A percentile compares a stretch with the other conserved stretches of the same genome.
Conservation (phyloP, 2,113 vertebrate genomes). For the Hymenochirus boettgeri region DNA sequence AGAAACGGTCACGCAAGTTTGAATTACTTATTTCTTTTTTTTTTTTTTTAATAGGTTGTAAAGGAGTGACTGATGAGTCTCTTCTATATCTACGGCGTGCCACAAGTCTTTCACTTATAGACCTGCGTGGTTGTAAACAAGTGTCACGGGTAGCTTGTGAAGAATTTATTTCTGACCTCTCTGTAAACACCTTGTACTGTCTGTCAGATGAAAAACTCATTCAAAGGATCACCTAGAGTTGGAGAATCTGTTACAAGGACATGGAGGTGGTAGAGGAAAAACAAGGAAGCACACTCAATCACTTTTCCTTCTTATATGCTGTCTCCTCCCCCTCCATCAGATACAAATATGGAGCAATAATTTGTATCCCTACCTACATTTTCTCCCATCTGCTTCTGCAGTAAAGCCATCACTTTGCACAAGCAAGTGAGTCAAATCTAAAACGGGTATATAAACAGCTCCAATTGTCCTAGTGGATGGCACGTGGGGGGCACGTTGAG, state of each 20-base stretch:
- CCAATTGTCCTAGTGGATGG: background rate
- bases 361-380: background rate
- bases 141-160: slow-evolving; percentile 92
- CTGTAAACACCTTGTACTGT: slow-evolving; percentile 93
- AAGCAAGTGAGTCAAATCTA: slow-evolving; percentile 32
- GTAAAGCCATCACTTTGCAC: slow-evolving; percentile 1
- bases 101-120: slow-evolving; percentile 83
- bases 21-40: background rate
- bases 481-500: background rate
- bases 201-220: slow-evolving; percentile 98
- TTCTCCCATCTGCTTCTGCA: background rate
- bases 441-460: slow-evolving; percentile 36
- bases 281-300: background rate
- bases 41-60: slow-evolving; percentile 74
- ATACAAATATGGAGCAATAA: slow-evolving; percentile 34
- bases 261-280: background rate
- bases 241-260: background rate
- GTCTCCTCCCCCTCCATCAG: background rate
- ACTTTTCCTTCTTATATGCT: background rate
- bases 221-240: slow-evolving; percentile 91
- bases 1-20: background rate
- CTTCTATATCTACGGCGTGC: slow-evolving; percentile 86
- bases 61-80: slow-evolving; percentile 88
- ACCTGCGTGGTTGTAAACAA: slow-evolving; percentile 90
- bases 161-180: slow-evolving; percentile 93